These are phyloP conservation scores for Ictidomys tridecemlineatus DNA, from an alignment of 2,113 vertebrate genomes.

Conservation along the genomic window DNA sequence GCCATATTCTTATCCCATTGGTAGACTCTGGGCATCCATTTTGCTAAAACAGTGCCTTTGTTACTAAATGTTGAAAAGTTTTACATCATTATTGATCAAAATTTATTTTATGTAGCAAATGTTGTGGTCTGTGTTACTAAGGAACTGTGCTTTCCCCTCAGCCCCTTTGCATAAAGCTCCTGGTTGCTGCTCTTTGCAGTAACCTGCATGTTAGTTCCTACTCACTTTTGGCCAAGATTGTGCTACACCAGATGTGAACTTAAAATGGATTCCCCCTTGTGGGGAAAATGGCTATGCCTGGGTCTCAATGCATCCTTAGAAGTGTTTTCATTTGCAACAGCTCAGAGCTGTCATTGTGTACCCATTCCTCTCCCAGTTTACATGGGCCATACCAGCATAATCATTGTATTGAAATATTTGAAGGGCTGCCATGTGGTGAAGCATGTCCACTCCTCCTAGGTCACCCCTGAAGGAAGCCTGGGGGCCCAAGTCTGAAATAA, in stretches of 20 bases:
- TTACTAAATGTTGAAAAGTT: neutral
- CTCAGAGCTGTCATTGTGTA: neutral
- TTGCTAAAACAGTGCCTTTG: neutral
- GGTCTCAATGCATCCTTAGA: neutral
- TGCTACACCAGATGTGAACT: neutral
- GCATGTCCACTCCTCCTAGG: neutral
- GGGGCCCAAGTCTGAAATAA: neutral
- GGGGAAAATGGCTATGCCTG: neutral
- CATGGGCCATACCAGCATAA: neutral
- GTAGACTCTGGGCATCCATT: neutral
- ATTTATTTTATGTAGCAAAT: too few species aligned
- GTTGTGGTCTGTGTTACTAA: neutral
- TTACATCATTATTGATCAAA: neutral
- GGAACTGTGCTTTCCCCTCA: neutral
- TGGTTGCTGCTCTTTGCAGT: neutral
- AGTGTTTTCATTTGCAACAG: neutral
- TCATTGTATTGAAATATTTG: neutral
- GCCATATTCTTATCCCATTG: neutral
- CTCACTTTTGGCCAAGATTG: neutral
- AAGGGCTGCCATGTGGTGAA: neutral
- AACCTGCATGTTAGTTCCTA: neutral
- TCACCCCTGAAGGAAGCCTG: neutral
- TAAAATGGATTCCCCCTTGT: neutral
- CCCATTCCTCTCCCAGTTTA: neutral
- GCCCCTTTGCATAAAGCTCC: neutral